Evolutionary conservation across 2,797 vertebrate genomes (phyloP).

Genomic region (Mycteria americana): DNA sequence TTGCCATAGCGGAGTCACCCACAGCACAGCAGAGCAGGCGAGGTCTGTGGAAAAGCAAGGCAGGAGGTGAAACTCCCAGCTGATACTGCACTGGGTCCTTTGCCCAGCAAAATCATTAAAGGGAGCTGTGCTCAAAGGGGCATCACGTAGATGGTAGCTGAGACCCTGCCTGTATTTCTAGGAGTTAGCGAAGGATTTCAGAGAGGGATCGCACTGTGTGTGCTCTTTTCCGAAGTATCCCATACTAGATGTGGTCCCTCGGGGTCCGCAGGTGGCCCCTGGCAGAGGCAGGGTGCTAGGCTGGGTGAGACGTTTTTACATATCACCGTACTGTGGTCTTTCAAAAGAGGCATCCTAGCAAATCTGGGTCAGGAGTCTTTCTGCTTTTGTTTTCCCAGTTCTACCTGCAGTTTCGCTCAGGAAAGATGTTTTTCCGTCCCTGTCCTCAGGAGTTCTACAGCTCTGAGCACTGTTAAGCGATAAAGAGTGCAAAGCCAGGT

Average conservation of each 20-base stretch:
- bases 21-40: background rate
- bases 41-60: background rate
- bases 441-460: background rate
- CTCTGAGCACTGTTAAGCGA: background rate
- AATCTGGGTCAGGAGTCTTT: background rate
- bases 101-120: background rate
- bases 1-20: background rate
- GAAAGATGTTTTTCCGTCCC: background rate
- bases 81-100: background rate
- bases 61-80: background rate
- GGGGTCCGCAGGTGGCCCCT: background rate
- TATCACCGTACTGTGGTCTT: background rate
- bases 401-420: background rate
- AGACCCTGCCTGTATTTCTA: background rate
- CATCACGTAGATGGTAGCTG: background rate
- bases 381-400: background rate
- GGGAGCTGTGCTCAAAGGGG: background rate
- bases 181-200: background rate
- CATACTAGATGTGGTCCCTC: background rate
- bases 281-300: background rate
- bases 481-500: background rate
- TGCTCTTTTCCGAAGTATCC: background rate
- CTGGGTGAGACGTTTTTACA: background rate
- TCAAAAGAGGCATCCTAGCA: background rate
- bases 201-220: fast-evolving